Conservation (phyloP, 2,113 vertebrate genomes). For the Prunella fulvescens region DNA sequence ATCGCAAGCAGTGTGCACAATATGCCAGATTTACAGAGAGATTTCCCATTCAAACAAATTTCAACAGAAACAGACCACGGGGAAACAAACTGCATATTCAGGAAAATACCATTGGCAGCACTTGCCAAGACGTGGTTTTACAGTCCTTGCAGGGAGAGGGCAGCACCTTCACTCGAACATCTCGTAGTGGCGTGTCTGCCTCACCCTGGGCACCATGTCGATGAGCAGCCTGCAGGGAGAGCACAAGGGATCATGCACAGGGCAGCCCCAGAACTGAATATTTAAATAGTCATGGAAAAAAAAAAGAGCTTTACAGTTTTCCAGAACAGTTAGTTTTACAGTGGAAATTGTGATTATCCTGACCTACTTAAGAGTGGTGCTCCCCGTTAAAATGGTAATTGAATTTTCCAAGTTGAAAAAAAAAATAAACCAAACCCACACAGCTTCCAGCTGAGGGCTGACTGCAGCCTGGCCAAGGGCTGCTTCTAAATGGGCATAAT, state of each 20-base stretch:
- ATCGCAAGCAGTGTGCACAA: conserved; percentile 37
- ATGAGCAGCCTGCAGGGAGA: conserved; percentile 81
- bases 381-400: neutral
- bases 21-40: conserved; percentile 51
- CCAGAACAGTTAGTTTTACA: neutral
- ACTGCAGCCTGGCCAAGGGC: neutral
- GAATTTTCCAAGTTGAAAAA: neutral
- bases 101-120: conserved; percentile 61
- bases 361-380: neutral
- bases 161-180: conserved; percentile 87
- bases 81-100: conserved; percentile 54
- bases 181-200: conserved; percentile 93
- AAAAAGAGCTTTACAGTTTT: neutral
- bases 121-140: conserved; percentile 23
- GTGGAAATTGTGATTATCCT: neutral
- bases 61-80: conserved; percentile 56
- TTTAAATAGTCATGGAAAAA: accelerated
- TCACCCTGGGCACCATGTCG: conserved; percentile 91
- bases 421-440: neutral
- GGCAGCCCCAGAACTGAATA: neutral
- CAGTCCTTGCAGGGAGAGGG: conserved; percentile 13
- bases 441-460: neutral
- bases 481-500: neutral
- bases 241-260: neutral
- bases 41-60: conserved; percentile 42